These are phyloP conservation scores for Melitaea cinxia DNA, from an alignment of 1,140 invertebrate species.

Conservation along the genomic window DNA sequence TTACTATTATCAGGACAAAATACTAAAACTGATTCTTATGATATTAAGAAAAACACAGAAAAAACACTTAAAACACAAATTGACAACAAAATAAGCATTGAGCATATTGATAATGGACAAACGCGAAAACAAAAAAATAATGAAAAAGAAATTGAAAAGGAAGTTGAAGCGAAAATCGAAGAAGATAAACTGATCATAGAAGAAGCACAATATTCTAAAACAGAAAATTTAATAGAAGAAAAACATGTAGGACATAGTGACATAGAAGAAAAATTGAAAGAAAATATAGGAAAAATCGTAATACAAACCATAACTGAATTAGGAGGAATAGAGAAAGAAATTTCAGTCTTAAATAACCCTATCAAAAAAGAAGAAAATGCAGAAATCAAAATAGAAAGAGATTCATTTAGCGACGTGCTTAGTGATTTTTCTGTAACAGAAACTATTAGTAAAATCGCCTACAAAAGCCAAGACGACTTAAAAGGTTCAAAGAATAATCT, in stretches of 20 bases:
- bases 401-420: background rate
- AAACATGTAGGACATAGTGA: background rate
- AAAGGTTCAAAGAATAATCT: background rate
- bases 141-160: background rate
- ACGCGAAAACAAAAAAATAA: background rate
- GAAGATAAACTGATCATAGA: background rate
- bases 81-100: too few species aligned
- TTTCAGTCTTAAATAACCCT: background rate
- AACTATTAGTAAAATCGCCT: background rate
- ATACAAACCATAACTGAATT: background rate
- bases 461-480: background rate
- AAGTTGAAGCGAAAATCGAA: background rate
- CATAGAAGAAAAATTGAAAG: background rate
- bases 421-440: background rate
- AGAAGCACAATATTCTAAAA: background rate
- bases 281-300: background rate
- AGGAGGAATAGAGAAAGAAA: conserved; percentile 7
- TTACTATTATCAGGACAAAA: background rate
- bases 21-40: background rate
- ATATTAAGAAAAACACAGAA: background rate
- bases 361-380: conserved; percentile 7
- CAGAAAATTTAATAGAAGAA: background rate
- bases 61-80: background rate
- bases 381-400: conserved; percentile 44
- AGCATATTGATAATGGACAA: background rate